A percentile compares a stretch with the other conserved stretches of the same genome.
phyloP scores from a whole-genome alignment of 2,888 invertebrate genomes.

The Hecatera dysodea region DNA sequence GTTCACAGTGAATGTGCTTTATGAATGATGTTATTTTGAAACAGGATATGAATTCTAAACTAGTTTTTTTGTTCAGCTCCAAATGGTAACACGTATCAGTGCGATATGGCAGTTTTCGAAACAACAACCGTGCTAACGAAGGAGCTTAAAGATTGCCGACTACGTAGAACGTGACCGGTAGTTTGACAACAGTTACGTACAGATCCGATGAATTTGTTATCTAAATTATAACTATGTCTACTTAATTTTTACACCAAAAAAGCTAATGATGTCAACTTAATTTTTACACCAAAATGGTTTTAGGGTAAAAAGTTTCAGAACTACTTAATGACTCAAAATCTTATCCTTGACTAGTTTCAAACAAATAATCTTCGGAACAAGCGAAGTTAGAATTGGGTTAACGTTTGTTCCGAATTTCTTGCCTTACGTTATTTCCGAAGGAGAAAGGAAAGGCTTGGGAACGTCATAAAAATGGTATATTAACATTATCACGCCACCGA shows the following conservation, averaged over 20 bases:
- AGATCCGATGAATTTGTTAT: constrained; percentile 14
- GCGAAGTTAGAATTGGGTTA: constrained; percentile 63
- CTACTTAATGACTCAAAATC: constrained; percentile 45
- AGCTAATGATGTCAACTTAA: not conserved
- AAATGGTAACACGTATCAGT: constrained; percentile 18
- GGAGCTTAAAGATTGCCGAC: constrained; percentile 28
- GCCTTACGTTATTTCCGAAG: constrained; percentile 41
- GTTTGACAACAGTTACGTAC: constrained; percentile 5
- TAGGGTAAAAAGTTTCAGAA: constrained; percentile 20
- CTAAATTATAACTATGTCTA: constrained; percentile 5
- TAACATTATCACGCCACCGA: constrained; percentile 60
- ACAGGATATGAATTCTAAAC: constrained; percentile 10
- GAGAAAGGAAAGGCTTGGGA: constrained; percentile 52
- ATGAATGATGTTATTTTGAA: constrained; percentile 17
- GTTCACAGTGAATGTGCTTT: constrained; percentile 1
- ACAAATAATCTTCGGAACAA: constrained; percentile 51
- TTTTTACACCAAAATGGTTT: constrained; percentile 1
- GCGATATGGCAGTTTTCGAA: constrained; percentile 25
- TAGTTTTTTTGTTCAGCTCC: not conserved
- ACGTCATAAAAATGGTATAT: constrained; percentile 62
- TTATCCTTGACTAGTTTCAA: constrained; percentile 49
- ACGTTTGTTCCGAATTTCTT: constrained; percentile 59
- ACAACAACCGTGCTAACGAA: constrained; percentile 36
- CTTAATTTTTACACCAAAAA: constrained; percentile 8
- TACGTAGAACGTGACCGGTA: constrained; percentile 35